Conservation (phyloP, 2,113 vertebrate species). For the Pseudopodoces humilis region DNA sequence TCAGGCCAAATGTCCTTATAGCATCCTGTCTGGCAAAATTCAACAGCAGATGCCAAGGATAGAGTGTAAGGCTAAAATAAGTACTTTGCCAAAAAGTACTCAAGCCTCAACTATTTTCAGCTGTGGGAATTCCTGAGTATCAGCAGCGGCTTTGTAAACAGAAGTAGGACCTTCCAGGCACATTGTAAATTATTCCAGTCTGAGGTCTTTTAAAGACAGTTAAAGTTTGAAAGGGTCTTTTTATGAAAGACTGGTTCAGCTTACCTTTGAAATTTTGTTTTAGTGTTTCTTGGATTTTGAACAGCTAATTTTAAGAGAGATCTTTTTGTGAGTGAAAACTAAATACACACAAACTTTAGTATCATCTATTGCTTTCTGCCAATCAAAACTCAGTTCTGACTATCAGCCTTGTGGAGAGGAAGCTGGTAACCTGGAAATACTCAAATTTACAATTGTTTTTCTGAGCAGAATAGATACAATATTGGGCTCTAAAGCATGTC, state of each 20-base stretch:
- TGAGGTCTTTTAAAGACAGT: background rate
- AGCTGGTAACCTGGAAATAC: background rate
- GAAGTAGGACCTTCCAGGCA: background rate
- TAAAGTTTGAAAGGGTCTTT: conserved; percentile 9
- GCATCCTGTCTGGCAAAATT: background rate
- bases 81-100: conserved; percentile 5
- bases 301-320: background rate
- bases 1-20: background rate
- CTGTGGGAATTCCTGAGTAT: conserved; percentile 4
- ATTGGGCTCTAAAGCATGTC: background rate
- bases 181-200: background rate
- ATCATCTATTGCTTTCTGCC: background rate
- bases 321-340: background rate
- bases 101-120: conserved; percentile 17
- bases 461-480: background rate
- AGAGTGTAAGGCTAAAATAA: background rate
- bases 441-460: background rate
- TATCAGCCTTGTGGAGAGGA: background rate
- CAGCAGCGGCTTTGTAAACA: background rate
- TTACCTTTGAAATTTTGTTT: background rate
- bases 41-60: background rate
- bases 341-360: background rate
- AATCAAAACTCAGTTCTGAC: background rate
- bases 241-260: background rate
- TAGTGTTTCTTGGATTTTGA: background rate